Conservation (phyloP, 2,888 invertebrate genomes). For the Strigamia crassipes region DNA sequence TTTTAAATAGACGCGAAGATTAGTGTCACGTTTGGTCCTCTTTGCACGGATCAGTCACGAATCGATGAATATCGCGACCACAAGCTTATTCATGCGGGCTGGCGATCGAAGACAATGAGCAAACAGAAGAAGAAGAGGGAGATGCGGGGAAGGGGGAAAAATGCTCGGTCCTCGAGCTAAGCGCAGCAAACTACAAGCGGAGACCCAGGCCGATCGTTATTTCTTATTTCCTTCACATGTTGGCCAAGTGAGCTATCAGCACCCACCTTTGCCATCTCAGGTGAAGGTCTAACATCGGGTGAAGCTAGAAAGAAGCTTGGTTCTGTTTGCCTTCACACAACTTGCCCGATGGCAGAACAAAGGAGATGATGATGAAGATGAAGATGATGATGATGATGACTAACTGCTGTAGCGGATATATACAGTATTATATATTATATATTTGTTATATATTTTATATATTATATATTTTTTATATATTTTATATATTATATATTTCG, state of each 20-base stretch:
- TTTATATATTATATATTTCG: too few relatives aligned
- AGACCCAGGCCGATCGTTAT: slow-evolving; percentile 34
- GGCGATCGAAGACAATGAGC: slow-evolving; percentile 28
- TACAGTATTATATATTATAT: too few relatives aligned
- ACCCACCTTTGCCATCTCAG: slow-evolving; percentile 28
- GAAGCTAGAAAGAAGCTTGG: neutral
- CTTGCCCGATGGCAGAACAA: neutral
- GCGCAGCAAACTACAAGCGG: neutral
- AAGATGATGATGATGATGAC: neutral
- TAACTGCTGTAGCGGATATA: neutral
- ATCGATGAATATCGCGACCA: slow-evolving; percentile 21
- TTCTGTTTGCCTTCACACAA: neutral
- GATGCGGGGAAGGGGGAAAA: neutral
- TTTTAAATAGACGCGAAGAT: neutral
- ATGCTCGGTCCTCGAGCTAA: neutral
- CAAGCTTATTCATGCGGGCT: slow-evolving; percentile 27
- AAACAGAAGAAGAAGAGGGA: neutral
- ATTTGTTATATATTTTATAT: too few relatives aligned
- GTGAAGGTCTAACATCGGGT: slow-evolving; percentile 27
- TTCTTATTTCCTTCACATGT: slow-evolving; percentile 31
- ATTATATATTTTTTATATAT: too few relatives aligned
- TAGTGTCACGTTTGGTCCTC: slow-evolving; percentile 12
- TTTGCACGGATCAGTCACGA: neutral
- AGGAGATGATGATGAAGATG: neutral
- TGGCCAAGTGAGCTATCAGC: slow-evolving; percentile 34